phyloP scores from a whole-genome alignment of 2,888 invertebrate species.

The Drosophila falleni region DNA sequence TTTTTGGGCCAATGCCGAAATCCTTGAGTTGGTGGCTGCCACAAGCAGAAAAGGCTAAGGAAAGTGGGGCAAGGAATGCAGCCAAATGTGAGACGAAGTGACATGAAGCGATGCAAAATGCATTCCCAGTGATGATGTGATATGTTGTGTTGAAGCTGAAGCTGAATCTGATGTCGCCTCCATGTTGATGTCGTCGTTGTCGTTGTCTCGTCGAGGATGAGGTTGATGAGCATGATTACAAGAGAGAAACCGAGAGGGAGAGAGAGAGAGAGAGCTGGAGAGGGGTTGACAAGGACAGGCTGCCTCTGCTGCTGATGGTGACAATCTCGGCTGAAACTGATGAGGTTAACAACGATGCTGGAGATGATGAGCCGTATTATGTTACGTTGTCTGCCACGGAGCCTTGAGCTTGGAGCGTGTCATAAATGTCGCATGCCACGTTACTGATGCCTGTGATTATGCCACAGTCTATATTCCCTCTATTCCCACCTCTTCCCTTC shows the following conservation, averaged over 20 bases:
- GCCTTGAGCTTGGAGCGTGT: constrained; percentile 64
- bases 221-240: constrained; percentile 67
- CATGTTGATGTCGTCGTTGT: constrained; percentile 23
- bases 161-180: constrained; percentile 30
- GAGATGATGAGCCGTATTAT: constrained; percentile 79
- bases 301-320: constrained; percentile 52
- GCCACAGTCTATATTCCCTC: constrained; percentile 1
- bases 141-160: constrained; percentile 59
- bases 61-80: constrained; percentile 36
- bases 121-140: constrained; percentile 80
- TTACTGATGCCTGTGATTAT: constrained; percentile 80
- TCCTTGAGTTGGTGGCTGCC: constrained; percentile 51
- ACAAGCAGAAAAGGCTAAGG: constrained; percentile 13
- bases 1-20: constrained; percentile 23
- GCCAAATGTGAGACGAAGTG: constrained; percentile 56
- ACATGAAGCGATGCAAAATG: constrained; percentile 82
- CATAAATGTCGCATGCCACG: constrained; percentile 79
- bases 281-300: neutral
- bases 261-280: neutral
- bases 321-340: constrained; percentile 76
- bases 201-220: constrained; percentile 44
- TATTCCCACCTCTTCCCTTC: neutral
- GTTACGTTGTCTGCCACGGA: constrained; percentile 55
- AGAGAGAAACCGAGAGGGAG: constrained; percentile 1
- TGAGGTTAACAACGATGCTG: constrained; percentile 73